Evolutionary conservation across 2,797 vertebrate species (phyloP).

Genomic region (Ceryle rudis): DNA sequence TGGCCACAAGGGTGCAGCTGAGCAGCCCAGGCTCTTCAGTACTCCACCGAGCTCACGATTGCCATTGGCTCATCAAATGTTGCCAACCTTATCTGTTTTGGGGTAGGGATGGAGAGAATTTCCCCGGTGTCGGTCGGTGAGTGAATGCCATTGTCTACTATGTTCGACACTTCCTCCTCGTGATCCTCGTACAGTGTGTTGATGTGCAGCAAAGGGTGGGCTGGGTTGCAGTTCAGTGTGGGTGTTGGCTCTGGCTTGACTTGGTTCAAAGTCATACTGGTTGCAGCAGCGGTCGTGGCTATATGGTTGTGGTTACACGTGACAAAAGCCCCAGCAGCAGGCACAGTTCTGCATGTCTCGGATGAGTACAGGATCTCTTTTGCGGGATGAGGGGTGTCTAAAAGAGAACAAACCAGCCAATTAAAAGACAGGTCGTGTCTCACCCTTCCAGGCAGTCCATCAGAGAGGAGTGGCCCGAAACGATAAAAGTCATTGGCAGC

Average conservation of each 20-base stretch:
- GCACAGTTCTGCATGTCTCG: constrained; percentile 73
- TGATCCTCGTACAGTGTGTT: constrained; percentile 82
- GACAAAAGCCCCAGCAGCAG: constrained; percentile 75
- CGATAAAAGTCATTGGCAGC: not conserved
- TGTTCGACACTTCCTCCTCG: constrained; percentile 74
- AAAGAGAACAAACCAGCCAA: constrained; percentile 30
- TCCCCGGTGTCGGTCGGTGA: constrained; percentile 71
- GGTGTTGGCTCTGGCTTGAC: constrained; percentile 74
- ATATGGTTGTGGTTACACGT: constrained; percentile 77
- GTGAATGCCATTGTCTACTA: constrained; percentile 63
- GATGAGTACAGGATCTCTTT: constrained; percentile 78
- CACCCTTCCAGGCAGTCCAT: not conserved
- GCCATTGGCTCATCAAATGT: constrained; percentile 82
- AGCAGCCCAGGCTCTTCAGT: constrained; percentile 49
- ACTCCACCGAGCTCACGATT: constrained; percentile 81
- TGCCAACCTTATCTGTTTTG: constrained; percentile 81
- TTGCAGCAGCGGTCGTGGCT: constrained; percentile 58
- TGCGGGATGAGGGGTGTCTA: constrained; percentile 76
- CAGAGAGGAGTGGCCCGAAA: not conserved
- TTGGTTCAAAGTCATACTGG: constrained; percentile 64
- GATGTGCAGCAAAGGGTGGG: constrained; percentile 82
- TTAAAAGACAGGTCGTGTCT: not conserved
- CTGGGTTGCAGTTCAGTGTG: constrained; percentile 79
- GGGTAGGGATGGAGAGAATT: constrained; percentile 79
- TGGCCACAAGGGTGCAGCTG: not conserved